Base-by-base conservation (phyloP, 92 coral and sea anemone species). In the Palythoa caribaeorum region DNA sequence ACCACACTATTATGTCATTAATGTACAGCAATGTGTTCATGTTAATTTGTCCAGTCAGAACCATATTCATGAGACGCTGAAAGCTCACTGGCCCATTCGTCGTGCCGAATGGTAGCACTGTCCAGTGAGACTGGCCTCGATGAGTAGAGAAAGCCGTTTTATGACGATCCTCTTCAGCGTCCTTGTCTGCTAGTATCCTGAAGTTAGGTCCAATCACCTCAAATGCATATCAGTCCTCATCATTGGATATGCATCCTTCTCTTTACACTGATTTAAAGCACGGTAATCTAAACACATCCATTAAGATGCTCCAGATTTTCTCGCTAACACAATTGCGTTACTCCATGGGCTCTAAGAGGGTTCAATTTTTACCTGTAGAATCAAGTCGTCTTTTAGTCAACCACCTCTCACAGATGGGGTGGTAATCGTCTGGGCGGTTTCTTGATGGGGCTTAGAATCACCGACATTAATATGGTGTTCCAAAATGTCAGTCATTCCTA, bases 261-360 rank as follows among this genome's bases (percentile, higher is more conserved):
- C 73, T 21, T 90, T 93, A n/a, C 80, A 63, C 87, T 83, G 76
- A 36, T 89, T 84, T 19, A 89, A 19, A 52, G 21, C 54, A 36
- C 89, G 17, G 66, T 83, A 89, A 47, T 89, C 92, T 35, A 89
- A 54, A 62, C 88, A 89, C 77, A 77, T 57, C 16, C 81, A 78
- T 5, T 52, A 89, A 1, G 85, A 38, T 38, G 85, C 89, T 53
- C 84, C 89, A 11, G 68, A 20, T 40, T 89, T 90, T 5, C 62
- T 38, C 28, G 74, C 92, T 20, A 91, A 52, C 13, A 90, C 90
- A 59, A 86, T 63, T 5, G 95, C 88, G 52, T 88, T 90, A 39
- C 78, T 87, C 91, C 93, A 87, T 1, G 91, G 93, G 21, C 90
- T 73, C n/a, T 92, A 77, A 1, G 85, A 77, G 71, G 77, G 74